Conservation (phyloP, 2,888 invertebrate species). For the Perithous albicinctus region DNA sequence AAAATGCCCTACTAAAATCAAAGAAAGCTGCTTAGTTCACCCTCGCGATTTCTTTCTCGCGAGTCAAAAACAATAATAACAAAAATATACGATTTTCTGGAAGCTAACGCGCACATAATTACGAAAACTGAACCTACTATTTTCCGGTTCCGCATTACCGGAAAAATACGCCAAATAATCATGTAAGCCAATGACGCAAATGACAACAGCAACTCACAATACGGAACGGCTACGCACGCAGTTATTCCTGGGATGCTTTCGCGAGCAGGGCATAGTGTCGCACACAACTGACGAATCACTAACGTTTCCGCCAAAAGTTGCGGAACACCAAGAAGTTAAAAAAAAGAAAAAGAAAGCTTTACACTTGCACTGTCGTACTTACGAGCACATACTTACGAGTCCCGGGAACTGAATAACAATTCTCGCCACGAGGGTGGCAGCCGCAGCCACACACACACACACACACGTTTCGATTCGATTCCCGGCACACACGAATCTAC, state of each 20-base stretch:
- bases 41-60: no score
- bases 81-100: neutral
- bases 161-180: neutral
- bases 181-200: neutral
- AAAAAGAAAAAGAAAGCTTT: neutral
- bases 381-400: neutral
- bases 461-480: neutral
- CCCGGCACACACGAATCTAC: neutral
- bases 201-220: no score
- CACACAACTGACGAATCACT: neutral
- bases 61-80: neutral
- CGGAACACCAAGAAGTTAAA: neutral
- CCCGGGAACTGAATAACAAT: neutral
- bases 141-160: neutral
- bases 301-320: neutral
- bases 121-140: neutral
- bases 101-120: neutral
- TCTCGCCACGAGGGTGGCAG: no score
- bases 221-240: neutral
- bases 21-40: neutral
- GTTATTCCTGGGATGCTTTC: neutral
- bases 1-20: neutral
- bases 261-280: neutral
- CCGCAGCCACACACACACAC: neutral
- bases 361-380: neutral